phyloP scores from a whole-genome alignment of 2,113 vertebrate species.

The Cygnus buccinator region DNA sequence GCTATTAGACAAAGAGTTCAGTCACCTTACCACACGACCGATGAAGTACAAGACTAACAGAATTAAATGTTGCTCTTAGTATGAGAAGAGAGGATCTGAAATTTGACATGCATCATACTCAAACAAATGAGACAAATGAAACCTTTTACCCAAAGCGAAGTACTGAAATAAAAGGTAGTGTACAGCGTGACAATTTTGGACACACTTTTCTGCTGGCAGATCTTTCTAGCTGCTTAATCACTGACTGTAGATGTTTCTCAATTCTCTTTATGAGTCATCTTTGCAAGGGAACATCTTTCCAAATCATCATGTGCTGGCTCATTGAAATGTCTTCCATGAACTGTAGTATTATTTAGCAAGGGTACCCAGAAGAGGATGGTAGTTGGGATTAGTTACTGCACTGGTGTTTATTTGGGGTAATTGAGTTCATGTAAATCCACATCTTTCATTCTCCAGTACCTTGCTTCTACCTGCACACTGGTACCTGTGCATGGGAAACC shows the following conservation, averaged over 20 bases:
- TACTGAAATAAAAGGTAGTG: not conserved
- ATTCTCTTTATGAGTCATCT: conserved; percentile 52
- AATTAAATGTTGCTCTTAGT: not conserved
- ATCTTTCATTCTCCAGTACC: not conserved
- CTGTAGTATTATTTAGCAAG: not conserved
- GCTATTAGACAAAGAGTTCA: not conserved
- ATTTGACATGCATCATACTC: not conserved
- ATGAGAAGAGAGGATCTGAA: conserved; percentile 12
- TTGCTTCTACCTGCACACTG: accelerated
- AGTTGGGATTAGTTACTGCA: not conserved
- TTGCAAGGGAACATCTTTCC: conserved; percentile 23
- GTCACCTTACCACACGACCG: not conserved
- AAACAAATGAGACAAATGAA: conserved; percentile 16
- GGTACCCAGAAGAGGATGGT: not conserved
- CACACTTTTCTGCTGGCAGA: not conserved
- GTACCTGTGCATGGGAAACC: not conserved
- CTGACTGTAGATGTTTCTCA: not conserved
- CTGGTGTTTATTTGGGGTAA: not conserved
- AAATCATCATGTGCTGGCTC: not conserved
- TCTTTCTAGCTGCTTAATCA: conserved; percentile 20
- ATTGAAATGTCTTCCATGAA: conserved; percentile 14
- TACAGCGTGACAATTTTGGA: not conserved
- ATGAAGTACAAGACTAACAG: not conserved
- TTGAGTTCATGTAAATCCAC: not conserved
- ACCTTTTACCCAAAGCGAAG: not conserved